Base-by-base conservation (phyloP, 2,888 invertebrate species). In the Athripsodes cinereus region DNA sequence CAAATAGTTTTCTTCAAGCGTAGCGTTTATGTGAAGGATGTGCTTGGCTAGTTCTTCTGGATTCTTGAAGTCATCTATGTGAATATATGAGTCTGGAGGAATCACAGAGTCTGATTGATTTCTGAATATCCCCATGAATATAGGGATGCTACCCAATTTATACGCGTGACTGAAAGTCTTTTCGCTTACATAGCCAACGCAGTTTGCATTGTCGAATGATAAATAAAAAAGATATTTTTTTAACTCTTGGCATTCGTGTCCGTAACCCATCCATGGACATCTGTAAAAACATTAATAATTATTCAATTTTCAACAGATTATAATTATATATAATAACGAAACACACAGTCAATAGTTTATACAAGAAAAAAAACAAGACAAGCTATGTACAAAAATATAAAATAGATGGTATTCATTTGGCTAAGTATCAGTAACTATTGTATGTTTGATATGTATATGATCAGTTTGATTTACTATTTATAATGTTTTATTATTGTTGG, bases 161-260 rank as follows among this genome's bases (percentile, higher is more conserved):
- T 81, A 86, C 0, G 82, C 84, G 64, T 87, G 79, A 76, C 84
- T 82, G 72, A 83, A 88, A 1, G 81, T 67, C 68, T 88, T 88
- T 67, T 88, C 88, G 0, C 87, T 87, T 48, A 88, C 70, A 65
- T 88, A 88, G 67, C 87, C 83, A 5, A 74, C 74, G 66, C 88
- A 88, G 64, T 82, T 80, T 0, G 84, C 81, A 67, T 87, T 88
- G 69, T 88, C 88, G 63, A 88, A 82, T 0, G 85, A 81, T 46
- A 88, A 69, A 66, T 87, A 87, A 68, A 88, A 88, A 65, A 85
- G 74, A 69, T 87, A 88, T 8, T 76, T 66, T 0, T 75, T 69
- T 46, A 87, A 69, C 3, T 70, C 64, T 2, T 74, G 69, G 64
- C 88, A 88, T 67, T 87, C 85, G 1, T 70, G 66, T 64, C 63